Base-by-base conservation (phyloP, 2,797 vertebrate genomes). In the Lemur catta region DNA sequence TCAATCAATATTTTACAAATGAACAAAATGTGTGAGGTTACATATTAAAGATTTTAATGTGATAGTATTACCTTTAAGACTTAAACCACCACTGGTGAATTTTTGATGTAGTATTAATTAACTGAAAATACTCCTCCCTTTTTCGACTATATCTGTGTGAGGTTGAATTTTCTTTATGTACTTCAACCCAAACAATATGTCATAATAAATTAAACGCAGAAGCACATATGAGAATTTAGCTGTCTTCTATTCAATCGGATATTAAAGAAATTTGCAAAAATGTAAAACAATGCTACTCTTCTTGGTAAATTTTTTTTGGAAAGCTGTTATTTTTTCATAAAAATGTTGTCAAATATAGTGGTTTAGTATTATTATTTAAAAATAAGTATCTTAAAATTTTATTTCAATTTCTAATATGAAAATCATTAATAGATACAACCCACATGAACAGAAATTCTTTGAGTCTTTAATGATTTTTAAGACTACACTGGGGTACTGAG, bases 1-100 rank as follows among this genome's bases (percentile, higher is more conserved):
- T 90, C 33, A 94, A 74, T 76, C 74, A 78, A 2, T 92, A 92
- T 88, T 88, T 93, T 89, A 84, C 59, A 97, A 95, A 26, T 94
- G 72, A 86, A 20, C 13, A 52, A 74, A 52, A 61, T 57, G 46
- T 15, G 41, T 75, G 55, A 84, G 84, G 22, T 63, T 75, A 92
- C 8, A 91, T 14, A 50, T 52, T 35, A 55, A 11, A 94, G 52
- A 94, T 75, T 61, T 75, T 89, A 92, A 88, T 63, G 26, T 52
- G 72, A 95, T 3, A 84, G 6, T 59, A 46, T 26, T 92, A 65
- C 38, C 35, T 94, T 91, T 65, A 33, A 71, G 55, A 82, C 52
- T 71, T 63, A 96, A 41, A 41, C 24, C 6, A 74, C 20, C 9
- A n/a, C 20, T 5, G 15, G 11, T 28, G 59, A 89, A 72, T 22